These are phyloP conservation scores for Chelidonichthys spinosus DNA, from an alignment of 2,797 vertebrate species.

Conservation along the genomic window DNA sequence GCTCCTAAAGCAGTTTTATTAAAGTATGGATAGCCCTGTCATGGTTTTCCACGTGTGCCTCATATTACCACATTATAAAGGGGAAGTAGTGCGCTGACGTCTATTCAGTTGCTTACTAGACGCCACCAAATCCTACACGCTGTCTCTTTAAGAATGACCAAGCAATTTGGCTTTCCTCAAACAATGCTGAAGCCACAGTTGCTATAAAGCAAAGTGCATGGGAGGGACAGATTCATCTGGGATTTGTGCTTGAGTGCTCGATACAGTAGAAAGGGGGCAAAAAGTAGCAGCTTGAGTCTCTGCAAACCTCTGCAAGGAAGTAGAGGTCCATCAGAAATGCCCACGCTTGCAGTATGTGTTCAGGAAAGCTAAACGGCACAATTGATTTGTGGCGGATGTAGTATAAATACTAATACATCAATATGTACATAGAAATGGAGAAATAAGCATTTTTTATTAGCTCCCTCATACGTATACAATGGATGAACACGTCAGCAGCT, in stretches of 20 bases:
- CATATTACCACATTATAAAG: not conserved
- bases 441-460: slow-evolving; percentile 33
- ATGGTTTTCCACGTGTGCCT: not conserved
- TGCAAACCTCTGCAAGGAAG: slow-evolving; percentile 20
- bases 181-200: slow-evolving; percentile 9
- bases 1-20: not conserved
- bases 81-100: not conserved
- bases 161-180: slow-evolving; percentile 4
- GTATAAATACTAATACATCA: slow-evolving; percentile 7
- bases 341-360: slow-evolving; percentile 2
- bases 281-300: slow-evolving; percentile 6
- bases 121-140: not conserved
- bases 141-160: slow-evolving; percentile 3
- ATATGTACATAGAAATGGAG: slow-evolving; percentile 6
- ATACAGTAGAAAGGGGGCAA: not conserved
- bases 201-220: slow-evolving; percentile 22
- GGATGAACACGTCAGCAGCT: slow-evolving; percentile 20
- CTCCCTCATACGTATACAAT: slow-evolving; percentile 14
- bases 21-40: not conserved
- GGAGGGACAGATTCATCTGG: slow-evolving; percentile 4
- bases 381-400: not conserved
- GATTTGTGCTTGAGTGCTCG: slow-evolving; percentile 27
- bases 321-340: slow-evolving; percentile 12
- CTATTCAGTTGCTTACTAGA: not conserved
- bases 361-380: slow-evolving; percentile 12